Conservation (phyloP, 2,113 vertebrate species). For the Ifrita kowaldi region DNA sequence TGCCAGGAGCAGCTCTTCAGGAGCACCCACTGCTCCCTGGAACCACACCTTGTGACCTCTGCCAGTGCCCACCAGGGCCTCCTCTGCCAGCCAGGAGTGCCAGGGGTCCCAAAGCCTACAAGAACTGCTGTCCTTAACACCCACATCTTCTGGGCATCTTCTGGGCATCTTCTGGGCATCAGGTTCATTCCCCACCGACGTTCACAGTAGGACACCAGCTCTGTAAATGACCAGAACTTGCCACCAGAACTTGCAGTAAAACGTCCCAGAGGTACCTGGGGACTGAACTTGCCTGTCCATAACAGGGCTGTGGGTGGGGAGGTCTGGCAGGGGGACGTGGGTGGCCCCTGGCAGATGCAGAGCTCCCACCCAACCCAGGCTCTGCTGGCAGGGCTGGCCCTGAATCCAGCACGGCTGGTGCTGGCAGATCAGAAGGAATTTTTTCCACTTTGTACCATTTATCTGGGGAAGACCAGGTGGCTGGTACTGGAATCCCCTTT, state of each 20-base stretch:
- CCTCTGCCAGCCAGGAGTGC: background rate
- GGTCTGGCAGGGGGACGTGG: fast-evolving
- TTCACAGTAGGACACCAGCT: background rate
- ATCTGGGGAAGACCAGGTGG: background rate
- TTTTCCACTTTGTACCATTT: background rate
- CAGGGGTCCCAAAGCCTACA: background rate
- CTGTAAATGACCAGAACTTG: background rate
- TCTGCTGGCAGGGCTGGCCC: background rate
- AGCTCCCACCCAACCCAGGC: fast-evolving
- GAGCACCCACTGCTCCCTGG: background rate
- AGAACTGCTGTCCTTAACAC: background rate
- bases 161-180: background rate
- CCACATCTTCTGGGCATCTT: background rate
- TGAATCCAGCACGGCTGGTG: background rate
- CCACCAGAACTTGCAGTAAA: background rate
- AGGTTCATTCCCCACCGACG: fast-evolving
- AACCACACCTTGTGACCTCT: background rate
- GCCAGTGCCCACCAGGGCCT: background rate
- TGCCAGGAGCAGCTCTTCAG: background rate
- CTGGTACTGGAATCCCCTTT: background rate
- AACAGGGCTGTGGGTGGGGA: background rate
- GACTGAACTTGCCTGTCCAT: fast-evolving
- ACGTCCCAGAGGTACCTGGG: background rate
- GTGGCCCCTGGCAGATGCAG: background rate
- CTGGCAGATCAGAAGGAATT: background rate